Evolutionary conservation across 2,888 invertebrate species (phyloP).

Genomic region (Brachynemurus nebulosus): DNA sequence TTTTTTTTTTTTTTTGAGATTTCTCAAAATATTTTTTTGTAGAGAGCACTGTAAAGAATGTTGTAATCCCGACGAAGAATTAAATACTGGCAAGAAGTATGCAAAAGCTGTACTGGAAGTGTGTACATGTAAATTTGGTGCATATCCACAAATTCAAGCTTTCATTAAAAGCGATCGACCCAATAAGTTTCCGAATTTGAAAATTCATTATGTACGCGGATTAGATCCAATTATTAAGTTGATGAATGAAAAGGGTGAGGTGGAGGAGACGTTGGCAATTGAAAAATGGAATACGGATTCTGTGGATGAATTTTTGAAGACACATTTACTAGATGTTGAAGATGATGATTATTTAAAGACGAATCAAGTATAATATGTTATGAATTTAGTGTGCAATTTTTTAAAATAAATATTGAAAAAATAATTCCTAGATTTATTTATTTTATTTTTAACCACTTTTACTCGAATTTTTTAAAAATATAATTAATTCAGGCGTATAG

Average conservation of each 20-base stretch:
- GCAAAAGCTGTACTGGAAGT: conserved; percentile 88
- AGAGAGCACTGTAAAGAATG: conserved; percentile 63
- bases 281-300: conserved; percentile 99
- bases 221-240: conserved; percentile 89
- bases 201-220: conserved; percentile 85
- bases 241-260: conserved; percentile 67
- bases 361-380: conserved; percentile 1
- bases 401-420: neutral
- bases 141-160: conserved; percentile 96
- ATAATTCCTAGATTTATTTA: neutral
- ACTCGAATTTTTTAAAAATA: no score
- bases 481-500: no score
- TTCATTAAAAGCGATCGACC: conserved; percentile 91
- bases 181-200: conserved; percentile 77
- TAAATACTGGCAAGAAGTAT: conserved; percentile 56
- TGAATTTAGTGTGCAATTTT: neutral
- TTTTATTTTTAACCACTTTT: no score
- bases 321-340: conserved; percentile 48
- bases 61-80: conserved; percentile 59
- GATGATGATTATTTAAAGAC: conserved; percentile 4
- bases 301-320: conserved; percentile 88
- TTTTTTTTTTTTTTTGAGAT: neutral
- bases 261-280: conserved; percentile 82
- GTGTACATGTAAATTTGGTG: conserved; percentile 96
- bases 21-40: no score